These are phyloP conservation scores for Cygnus olor DNA, from an alignment of 2,797 vertebrate species.

Conservation along the genomic window DNA sequence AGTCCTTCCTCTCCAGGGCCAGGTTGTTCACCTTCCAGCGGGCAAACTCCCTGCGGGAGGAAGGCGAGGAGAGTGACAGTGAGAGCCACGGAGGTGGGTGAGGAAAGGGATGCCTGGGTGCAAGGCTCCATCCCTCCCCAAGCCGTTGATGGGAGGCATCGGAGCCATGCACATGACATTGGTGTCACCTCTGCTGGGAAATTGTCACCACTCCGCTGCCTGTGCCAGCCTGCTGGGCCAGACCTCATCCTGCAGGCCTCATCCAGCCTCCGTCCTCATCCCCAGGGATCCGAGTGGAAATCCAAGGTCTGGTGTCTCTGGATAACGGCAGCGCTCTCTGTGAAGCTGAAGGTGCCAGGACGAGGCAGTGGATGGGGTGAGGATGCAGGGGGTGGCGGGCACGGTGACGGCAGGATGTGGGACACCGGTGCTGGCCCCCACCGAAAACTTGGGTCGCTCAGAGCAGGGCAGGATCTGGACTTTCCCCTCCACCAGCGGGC, in stretches of 20 bases:
- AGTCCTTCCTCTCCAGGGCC: conserved; percentile 94
- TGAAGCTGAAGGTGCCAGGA: background rate
- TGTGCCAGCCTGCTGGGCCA: background rate
- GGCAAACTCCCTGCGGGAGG: conserved; percentile 90
- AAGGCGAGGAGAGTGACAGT: background rate
- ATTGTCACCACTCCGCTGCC: background rate
- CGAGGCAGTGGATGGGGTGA: background rate
- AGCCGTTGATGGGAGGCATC: background rate
- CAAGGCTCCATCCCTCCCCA: background rate
- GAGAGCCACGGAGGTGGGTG: background rate
- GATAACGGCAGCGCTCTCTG: rapidly evolving
- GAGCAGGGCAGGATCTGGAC: background rate
- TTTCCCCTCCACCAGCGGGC: background rate
- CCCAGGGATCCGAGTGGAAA: rapidly evolving
- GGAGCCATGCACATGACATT: background rate
- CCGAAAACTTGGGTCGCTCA: background rate
- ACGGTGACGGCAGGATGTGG: rapidly evolving
- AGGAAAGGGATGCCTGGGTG: background rate
- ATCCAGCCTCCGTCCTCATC: background rate
- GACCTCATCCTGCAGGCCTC: background rate
- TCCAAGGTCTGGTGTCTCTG: background rate
- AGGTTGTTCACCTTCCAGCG: conserved; percentile 99
- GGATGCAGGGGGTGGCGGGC: background rate
- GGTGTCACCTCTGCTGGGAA: background rate
- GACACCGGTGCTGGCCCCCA: background rate